phyloP scores from a whole-genome alignment of 2,113 vertebrate genomes.

The Lepus americanus region DNA sequence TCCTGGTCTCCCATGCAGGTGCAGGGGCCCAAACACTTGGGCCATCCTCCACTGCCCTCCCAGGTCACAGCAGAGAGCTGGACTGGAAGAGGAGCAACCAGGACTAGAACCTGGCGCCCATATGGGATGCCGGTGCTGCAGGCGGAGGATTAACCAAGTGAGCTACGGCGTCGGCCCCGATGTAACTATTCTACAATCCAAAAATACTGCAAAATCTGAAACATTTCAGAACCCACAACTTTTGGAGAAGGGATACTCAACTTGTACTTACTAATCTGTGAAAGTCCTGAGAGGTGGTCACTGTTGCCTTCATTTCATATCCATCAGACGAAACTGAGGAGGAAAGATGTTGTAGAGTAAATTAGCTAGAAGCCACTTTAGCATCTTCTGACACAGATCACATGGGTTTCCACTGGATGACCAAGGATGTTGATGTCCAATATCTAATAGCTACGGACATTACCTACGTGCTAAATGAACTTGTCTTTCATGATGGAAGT shows the following conservation, averaged over 20 bases:
- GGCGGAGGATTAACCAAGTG: no score
- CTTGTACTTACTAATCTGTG: background rate
- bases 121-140: no score
- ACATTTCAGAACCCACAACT: background rate
- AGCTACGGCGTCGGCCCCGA: no score
- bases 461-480: background rate
- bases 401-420: background rate
- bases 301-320: background rate
- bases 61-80: no score
- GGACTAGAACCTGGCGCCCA: no score
- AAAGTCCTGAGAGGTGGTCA: background rate
- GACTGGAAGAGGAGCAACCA: no score
- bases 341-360: background rate
- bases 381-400: constrained; percentile 2
- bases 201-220: background rate
- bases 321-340: background rate
- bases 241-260: background rate
- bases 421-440: background rate
- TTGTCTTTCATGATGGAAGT: background rate
- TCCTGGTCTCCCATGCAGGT: no score
- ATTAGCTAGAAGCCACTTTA: background rate
- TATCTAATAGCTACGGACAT: no score
- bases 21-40: no score
- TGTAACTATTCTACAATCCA: background rate
- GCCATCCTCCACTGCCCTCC: no score